Base-by-base conservation (phyloP, 2,797 vertebrate genomes). In the Leuciscus waleckii region DNA sequence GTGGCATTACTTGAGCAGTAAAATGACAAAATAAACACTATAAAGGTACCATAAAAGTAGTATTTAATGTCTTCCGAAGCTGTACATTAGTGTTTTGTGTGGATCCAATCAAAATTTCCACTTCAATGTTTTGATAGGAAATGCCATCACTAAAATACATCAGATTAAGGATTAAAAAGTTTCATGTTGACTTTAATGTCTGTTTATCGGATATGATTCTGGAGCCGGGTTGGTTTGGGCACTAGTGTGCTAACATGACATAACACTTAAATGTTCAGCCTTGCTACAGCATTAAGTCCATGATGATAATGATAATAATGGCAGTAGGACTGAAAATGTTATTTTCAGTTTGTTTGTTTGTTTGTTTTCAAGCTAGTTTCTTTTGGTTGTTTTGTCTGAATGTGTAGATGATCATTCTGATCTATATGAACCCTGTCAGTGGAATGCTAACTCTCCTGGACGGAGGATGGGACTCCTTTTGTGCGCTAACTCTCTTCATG, bases 221-320 rank as follows among this genome's bases (percentile, higher is more conserved):
- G 63, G 10, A 49, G 29, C n/a, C 9, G 1, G 17, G 41, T 39
- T 80, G 4, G 37, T 86, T 68, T 63, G 23, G 37, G 19, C 68
- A 82, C 32, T 75, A 54, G 19, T 65, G 77, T 70, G 26, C 14
- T 77, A 67, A 23, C 29, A 19, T 19, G 8, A 70, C 37, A 71
- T n/a, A 39, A 29, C 46, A 43, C 74, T 67, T 35, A 16, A 14
- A 37, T 79, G 68, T 29, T 58, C 21, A 46, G 54, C 51, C 16
- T 46, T 13, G n/a, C 6, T 32, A 10, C 35, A 46, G 67, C 23
- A 46, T 26, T 56, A 86, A 70, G 67, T 82, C 76, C 77, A 70
- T 56, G 54, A 78, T 85, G 58, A 87, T 89, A 81, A 89, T 89
- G 77, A 87, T 87, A 89, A 89, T 87, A 85, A 89, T 82, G 84